Evolutionary conservation across 2,797 vertebrate species (phyloP), one percentile per base, ranked within the genome.

Genomic region (Leptatherina wallacei): DNA sequence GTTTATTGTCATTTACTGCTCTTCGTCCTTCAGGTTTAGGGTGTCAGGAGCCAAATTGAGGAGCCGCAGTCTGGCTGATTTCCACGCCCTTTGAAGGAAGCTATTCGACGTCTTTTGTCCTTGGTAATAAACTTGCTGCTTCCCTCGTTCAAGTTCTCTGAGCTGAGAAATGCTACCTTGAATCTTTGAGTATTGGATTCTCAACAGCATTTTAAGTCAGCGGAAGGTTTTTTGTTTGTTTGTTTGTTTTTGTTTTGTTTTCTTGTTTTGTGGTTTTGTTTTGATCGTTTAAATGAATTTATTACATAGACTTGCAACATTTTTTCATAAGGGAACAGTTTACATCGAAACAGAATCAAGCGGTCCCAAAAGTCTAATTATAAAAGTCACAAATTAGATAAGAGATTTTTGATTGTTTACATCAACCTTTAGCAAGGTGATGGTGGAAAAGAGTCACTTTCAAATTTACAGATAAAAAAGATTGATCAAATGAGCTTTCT

Each of bases 91-190:
- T 88, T 88, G 87, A 95, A 95, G 83, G 95, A 95, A 24, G 95
- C 96, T 89, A 95, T 97, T 88, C 94, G 94, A 90, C 95, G 92
- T 94, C 96, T 92, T 95, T 97, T 99, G 94, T 99, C 97, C 94
- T 98, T 99, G 95, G 97, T 99, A 95, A 99, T 99, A 95, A 99
- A 99, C 95, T 98, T 98, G 94, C 96, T 96, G 91, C 96, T 96
- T 89, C 92, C 97, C 94, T 91, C 96, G 82, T 97, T 98, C 97
- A 94, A 99, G 97, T 95, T 98, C 97, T 93, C 95, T 95, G 83
- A 95, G 30, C 69, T 78, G 60, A 77, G 67, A 73, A 78, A 70
- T 33, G 59, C 32, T 65, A 67, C 55, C 60, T 61, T 42, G 29
- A 61, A 29, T 29, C 56, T 61, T 35, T 3, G n/a, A 42, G 51